Conservation (phyloP, 2,888 invertebrate species). For the Brenthis daphne region DNA sequence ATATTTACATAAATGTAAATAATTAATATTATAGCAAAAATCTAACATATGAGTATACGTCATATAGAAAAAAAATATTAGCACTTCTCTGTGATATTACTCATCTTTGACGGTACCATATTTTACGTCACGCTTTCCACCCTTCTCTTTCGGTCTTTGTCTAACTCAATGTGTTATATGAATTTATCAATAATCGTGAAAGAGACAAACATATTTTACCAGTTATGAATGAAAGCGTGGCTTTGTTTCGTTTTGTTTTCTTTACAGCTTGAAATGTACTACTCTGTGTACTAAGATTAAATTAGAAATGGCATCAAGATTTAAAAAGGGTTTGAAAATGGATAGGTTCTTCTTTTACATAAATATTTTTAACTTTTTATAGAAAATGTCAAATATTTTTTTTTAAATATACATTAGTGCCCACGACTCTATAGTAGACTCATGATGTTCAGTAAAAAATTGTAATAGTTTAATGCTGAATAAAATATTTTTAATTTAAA, state of each 20-base stretch:
- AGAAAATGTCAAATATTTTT: no score
- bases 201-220: conserved; percentile 27
- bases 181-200: conserved; percentile 26
- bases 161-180: conserved; percentile 29
- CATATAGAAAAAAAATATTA: not conserved
- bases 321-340: not conserved
- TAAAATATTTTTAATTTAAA: no score
- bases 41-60: no score
- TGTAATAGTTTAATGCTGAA: no score
- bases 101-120: conserved; percentile 28
- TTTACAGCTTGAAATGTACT: conserved; percentile 18
- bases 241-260: conserved; percentile 22
- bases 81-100: conserved; percentile 3
- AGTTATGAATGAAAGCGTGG: conserved; percentile 31
- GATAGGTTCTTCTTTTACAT: no score
- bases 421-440: no score
- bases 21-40: no score
- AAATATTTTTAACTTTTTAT: no score
- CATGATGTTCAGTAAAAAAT: no score
- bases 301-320: conserved; percentile 4
- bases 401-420: no score
- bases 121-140: conserved; percentile 47
- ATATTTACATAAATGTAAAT: no score
- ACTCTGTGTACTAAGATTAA: conserved; percentile 4
- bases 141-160: conserved; percentile 46